These are phyloP conservation scores for Rhingia rostrata DNA, from an alignment of 2,888 invertebrate species.

Conservation along the genomic window DNA sequence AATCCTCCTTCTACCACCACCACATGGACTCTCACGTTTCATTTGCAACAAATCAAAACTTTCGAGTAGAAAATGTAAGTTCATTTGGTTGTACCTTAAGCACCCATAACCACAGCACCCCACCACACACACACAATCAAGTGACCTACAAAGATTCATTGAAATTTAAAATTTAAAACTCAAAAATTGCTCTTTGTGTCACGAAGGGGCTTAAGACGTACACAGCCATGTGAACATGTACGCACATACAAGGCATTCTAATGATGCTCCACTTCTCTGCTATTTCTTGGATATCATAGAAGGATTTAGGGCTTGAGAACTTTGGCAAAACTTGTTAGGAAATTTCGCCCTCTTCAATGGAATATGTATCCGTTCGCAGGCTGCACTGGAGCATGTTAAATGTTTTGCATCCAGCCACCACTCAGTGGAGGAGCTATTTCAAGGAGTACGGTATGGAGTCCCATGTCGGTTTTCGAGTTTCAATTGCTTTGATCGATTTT, in stretches of 20 bases:
- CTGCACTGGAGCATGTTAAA: not conserved
- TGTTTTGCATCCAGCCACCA: constrained; percentile 15
- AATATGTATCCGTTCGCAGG: constrained; percentile 1
- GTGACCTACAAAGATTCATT: constrained; percentile 30
- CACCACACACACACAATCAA: constrained; percentile 15
- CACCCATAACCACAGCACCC: not conserved
- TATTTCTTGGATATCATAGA: constrained; percentile 25
- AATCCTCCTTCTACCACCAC: not conserved
- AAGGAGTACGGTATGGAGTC: not conserved
- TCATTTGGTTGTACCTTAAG: constrained; percentile 33
- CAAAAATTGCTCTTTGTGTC: constrained; percentile 26
- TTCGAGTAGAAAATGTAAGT: constrained; percentile 61
- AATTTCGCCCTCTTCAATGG: constrained; percentile 11
- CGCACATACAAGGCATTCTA: constrained; percentile 42
- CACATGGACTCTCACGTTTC: constrained; percentile 39
- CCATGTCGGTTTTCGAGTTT: constrained; percentile 41
- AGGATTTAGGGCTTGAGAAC: constrained; percentile 41
- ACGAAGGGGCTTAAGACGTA: not conserved
- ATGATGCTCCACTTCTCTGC: constrained; percentile 42
- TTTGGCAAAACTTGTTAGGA: constrained; percentile 39
- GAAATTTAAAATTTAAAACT: constrained; percentile 45
- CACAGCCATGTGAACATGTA: not conserved
- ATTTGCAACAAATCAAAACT: constrained; percentile 70
- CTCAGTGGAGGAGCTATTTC: not conserved
- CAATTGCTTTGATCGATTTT: constrained; percentile 68